phyloP scores from a whole-genome alignment of 2,888 invertebrate genomes.

The Antheraea assamensis region DNA sequence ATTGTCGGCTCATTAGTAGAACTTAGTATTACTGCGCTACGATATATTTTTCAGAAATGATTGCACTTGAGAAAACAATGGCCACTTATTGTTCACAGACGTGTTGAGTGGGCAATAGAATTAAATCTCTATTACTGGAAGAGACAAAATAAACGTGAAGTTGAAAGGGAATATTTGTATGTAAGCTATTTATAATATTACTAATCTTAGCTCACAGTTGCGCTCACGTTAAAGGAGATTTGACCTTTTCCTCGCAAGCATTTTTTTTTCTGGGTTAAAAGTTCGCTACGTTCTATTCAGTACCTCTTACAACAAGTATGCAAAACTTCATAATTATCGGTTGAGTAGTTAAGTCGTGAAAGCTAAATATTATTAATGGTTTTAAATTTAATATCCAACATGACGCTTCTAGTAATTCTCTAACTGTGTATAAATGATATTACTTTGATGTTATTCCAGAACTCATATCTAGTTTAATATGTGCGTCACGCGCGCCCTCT shows the following conservation, averaged over 20 bases:
- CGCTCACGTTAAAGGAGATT: too few relatives aligned
- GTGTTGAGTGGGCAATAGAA: not conserved
- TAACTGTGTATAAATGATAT: not conserved
- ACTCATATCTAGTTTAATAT: constrained; percentile 35
- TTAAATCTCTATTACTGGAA: not conserved
- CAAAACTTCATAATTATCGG: too few relatives aligned
- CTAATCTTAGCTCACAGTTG: too few relatives aligned
- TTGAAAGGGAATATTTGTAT: not conserved
- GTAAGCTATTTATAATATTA: too few relatives aligned
- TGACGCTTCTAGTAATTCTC: not conserved
- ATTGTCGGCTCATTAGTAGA: too few relatives aligned
- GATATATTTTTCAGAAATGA: constrained; percentile 66
- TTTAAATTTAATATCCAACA: not conserved
- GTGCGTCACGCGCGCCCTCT: constrained; percentile 44
- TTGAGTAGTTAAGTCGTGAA: too few relatives aligned
- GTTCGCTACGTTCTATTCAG: too few relatives aligned
- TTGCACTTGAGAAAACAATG: constrained; percentile 63
- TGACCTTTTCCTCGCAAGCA: too few relatives aligned
- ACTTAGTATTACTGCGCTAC: too few relatives aligned
- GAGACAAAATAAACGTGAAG: not conserved
- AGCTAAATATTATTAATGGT: not conserved
- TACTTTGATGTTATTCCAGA: constrained; percentile 33
- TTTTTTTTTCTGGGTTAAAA: too few relatives aligned
- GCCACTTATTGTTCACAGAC: constrained; percentile 59
- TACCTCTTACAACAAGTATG: too few relatives aligned